Conservation (phyloP, 2,888 invertebrate species). For the Drosophila acutilabella region DNA sequence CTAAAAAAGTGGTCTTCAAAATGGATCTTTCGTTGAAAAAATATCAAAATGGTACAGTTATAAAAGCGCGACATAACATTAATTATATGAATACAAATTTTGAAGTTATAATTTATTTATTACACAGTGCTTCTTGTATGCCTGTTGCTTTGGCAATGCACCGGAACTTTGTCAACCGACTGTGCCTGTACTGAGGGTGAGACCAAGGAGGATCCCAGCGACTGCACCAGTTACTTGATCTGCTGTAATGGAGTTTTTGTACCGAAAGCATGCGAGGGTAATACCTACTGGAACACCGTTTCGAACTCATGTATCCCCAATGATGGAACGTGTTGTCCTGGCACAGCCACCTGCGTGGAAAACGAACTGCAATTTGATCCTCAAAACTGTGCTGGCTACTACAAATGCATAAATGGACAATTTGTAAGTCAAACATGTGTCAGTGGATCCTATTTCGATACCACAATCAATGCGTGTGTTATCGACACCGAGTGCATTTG, state of each 20-base stretch:
- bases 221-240: conserved; percentile 38
- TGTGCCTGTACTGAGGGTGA: conserved; percentile 57
- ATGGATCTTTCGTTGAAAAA: conserved; percentile 25
- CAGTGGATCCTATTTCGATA: conserved; percentile 37
- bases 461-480: conserved; percentile 14
- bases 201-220: conserved; percentile 29
- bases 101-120: neutral
- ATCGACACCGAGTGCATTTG: conserved; percentile 45
- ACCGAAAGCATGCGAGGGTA: conserved; percentile 27
- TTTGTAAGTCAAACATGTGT: conserved; percentile 40
- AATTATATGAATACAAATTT: neutral
- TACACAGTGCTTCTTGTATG: conserved; percentile 35
- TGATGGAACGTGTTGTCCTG: conserved; percentile 26
- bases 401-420: conserved; percentile 38
- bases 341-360: conserved; percentile 25
- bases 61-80: neutral
- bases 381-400: conserved; percentile 56
- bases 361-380: conserved; percentile 33
- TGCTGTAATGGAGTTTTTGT: conserved; percentile 52
- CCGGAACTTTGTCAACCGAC: conserved; percentile 19
- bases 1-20: conserved; percentile 17
- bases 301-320: conserved; percentile 12
- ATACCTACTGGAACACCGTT: conserved; percentile 29
- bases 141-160: conserved; percentile 36
- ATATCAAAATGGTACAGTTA: conserved; percentile 14